A percentile compares a stretch with the other conserved stretches of the same genome.
phyloP scores from a whole-genome alignment of 2,797 vertebrate species.

The Phoxinus dragarum region DNA sequence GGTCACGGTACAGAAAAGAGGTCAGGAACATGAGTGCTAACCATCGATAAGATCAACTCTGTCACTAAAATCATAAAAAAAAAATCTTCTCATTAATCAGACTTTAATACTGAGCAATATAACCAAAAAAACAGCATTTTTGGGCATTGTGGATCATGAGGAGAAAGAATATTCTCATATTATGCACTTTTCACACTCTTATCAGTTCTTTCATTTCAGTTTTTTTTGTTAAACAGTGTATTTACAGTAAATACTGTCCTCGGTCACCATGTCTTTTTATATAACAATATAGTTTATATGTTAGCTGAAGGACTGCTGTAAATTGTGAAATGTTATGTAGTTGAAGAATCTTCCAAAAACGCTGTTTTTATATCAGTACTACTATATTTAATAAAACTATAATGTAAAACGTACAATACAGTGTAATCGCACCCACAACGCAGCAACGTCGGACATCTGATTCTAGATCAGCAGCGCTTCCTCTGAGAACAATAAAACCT shows the following conservation, averaged over 20 bases:
- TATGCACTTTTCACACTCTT: background rate
- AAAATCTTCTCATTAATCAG: background rate
- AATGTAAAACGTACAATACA: background rate
- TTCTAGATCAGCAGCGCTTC: slow-evolving; percentile 11
- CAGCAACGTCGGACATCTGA: background rate
- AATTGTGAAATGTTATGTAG: background rate
- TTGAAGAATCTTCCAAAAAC: background rate
- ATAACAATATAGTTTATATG: background rate
- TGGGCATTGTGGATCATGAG: background rate
- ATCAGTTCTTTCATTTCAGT: background rate
- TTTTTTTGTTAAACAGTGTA: background rate
- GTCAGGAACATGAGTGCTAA: background rate
- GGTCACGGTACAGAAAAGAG: background rate
- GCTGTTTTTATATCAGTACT: background rate
- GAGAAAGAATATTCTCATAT: background rate
- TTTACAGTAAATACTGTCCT: background rate
- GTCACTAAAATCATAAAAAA: background rate
- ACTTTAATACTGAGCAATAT: background rate
- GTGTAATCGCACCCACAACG: background rate
- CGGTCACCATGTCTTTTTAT: background rate
- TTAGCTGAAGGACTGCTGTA: background rate
- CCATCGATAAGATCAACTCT: background rate
- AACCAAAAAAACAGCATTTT: background rate
- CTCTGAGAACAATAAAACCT: slow-evolving; percentile 12
- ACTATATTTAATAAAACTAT: background rate